Evolutionary conservation across 2,888 invertebrate species (phyloP).

Genomic region (Operophtera brumata): DNA sequence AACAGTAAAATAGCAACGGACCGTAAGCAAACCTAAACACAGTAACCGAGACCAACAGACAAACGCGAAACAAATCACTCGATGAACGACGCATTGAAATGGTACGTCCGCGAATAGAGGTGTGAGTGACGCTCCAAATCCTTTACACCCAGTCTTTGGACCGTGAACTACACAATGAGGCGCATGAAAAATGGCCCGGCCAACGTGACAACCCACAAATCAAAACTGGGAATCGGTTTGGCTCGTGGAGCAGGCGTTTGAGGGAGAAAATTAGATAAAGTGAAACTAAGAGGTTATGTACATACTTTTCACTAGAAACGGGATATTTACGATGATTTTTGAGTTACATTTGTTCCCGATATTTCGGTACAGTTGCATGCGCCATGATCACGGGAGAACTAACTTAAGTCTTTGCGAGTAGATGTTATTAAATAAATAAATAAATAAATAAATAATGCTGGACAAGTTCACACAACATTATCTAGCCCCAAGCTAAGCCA

Average conservation of each 20-base stretch:
- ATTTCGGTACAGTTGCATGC: too few species aligned
- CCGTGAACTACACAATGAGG: constrained; percentile 65
- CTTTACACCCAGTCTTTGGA: constrained; percentile 45
- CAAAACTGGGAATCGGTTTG: constrained; percentile 62
- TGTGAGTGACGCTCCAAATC: constrained; percentile 51
- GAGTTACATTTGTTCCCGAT: too few species aligned
- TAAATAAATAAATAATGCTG: too few species aligned
- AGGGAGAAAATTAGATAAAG: neutral
- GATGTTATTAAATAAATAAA: too few species aligned
- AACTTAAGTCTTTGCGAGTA: too few species aligned
- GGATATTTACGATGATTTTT: too few species aligned
- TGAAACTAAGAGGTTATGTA: neutral
- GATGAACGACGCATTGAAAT: constrained; percentile 47
- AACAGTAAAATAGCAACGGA: neutral
- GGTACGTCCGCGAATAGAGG: constrained; percentile 41
- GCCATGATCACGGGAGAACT: too few species aligned
- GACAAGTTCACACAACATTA: too few species aligned
- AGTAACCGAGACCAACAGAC: constrained; percentile 12
- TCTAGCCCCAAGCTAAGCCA: too few species aligned
- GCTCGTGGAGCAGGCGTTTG: constrained; percentile 22
- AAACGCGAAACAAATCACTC: constrained; percentile 33
- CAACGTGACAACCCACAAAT: constrained; percentile 64
- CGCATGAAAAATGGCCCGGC: constrained; percentile 65
- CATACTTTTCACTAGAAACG: too few species aligned
- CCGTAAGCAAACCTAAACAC: neutral